Conservation (phyloP, 1,140 invertebrate species). For the Luehdorfia chinensis region DNA sequence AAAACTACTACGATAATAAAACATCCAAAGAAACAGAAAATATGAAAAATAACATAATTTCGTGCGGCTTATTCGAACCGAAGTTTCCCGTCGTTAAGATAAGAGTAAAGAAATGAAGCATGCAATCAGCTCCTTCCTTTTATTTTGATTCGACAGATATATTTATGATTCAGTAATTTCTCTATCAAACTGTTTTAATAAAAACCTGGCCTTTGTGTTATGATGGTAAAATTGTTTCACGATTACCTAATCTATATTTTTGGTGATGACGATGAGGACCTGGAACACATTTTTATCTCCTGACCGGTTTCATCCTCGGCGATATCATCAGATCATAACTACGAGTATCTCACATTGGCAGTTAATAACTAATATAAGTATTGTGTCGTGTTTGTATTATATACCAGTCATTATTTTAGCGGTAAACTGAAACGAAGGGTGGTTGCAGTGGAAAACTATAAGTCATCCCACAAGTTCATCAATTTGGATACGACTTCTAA, state of each 20-base stretch:
- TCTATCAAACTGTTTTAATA: no score
- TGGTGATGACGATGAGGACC: background rate
- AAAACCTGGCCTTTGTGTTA: no score
- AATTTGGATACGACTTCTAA: no score
- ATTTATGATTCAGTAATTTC: no score
- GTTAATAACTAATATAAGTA: no score
- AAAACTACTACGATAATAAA: no score
- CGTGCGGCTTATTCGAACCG: slow-evolving; percentile 7
- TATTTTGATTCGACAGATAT: no score
- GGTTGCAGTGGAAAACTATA: slow-evolving; percentile 30
- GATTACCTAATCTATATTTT: slow-evolving; percentile 18
- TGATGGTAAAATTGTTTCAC: no score
- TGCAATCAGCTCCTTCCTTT: slow-evolving; percentile 38
- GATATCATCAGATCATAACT: background rate
- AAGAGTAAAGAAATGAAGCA: slow-evolving; percentile 46
- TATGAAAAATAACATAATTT: slow-evolving; percentile 10
- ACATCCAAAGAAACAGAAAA: slow-evolving; percentile 2
- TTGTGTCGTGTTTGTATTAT: slow-evolving; percentile 5
- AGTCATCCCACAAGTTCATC: no score
- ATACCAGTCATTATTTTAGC: slow-evolving; percentile 49
- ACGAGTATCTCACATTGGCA: no score
- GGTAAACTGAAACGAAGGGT: slow-evolving; percentile 38
- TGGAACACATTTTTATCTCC: background rate
- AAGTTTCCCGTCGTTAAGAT: slow-evolving; percentile 43
- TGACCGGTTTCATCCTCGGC: background rate